phyloP scores from a whole-genome alignment of 2,888 invertebrate genomes.

The Rambutsinella grinnellia region DNA sequence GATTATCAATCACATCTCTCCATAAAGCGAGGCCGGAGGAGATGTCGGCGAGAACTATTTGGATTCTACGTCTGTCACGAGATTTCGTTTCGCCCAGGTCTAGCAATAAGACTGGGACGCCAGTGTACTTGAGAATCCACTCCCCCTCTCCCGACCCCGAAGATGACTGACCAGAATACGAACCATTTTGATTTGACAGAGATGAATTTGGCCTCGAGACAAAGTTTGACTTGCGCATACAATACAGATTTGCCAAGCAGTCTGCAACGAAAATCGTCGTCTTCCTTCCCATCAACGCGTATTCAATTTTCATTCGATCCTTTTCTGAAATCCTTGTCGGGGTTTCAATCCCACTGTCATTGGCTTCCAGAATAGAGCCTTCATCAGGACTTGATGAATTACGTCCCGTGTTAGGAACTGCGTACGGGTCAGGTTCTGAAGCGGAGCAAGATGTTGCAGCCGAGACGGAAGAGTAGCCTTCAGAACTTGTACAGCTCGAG shows the following conservation, averaged over 20 bases:
- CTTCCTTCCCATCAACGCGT: constrained; percentile 82
- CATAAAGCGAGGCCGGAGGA: constrained; percentile 87
- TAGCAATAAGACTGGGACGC: constrained; percentile 82
- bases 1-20: constrained; percentile 84
- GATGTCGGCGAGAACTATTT: constrained; percentile 80
- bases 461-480: constrained; percentile 59
- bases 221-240: constrained; percentile 71
- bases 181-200: constrained; percentile 44
- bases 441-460: constrained; percentile 50
- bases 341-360: constrained; percentile 50
- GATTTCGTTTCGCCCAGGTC: constrained; percentile 83
- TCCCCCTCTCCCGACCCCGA: constrained; percentile 66
- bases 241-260: constrained; percentile 81
- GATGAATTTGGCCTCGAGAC: constrained; percentile 60
- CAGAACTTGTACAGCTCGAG: constrained; percentile 59
- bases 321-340: constrained; percentile 70
- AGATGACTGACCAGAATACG: constrained; percentile 39
- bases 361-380: constrained; percentile 50
- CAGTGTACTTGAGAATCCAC: constrained; percentile 83
- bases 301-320: constrained; percentile 79
- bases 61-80: constrained; percentile 77
- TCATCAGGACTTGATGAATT: constrained; percentile 47
- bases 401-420: constrained; percentile 40
- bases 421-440: constrained; percentile 55
- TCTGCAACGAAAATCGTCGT: constrained; percentile 83